Conservation (phyloP, 1,140 invertebrate species). For the Tetragnatha versicolor region DNA sequence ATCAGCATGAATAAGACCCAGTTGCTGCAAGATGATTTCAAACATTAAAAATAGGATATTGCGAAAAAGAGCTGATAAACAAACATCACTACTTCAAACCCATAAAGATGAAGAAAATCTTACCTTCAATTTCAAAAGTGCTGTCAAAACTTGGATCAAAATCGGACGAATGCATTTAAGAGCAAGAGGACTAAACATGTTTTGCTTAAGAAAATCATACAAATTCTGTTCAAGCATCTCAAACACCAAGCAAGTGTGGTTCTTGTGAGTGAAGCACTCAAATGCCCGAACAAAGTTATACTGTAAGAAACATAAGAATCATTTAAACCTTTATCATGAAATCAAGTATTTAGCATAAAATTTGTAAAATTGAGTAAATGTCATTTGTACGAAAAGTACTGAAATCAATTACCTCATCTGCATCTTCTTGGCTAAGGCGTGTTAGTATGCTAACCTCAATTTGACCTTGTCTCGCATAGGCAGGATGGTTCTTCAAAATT, state of each 20-base stretch:
- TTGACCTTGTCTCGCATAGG: constrained; percentile 98
- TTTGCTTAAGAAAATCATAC: constrained; percentile 99
- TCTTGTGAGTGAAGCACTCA: constrained; percentile 99
- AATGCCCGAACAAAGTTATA: constrained; percentile 98
- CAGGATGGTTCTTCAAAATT: constrained; percentile 99
- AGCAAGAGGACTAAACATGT: constrained; percentile 98
- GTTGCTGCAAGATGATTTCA: constrained; percentile 74
- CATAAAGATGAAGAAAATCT: constrained; percentile 46
- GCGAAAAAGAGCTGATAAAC: not conserved
- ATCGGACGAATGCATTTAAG: constrained; percentile 98
- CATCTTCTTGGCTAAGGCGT: constrained; percentile 97
- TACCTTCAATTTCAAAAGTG: constrained; percentile 95
- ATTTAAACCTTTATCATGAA: not conserved
- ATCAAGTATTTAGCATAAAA: not conserved
- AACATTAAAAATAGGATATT: not conserved
- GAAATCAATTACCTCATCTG: constrained; percentile 70
- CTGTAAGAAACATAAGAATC: constrained; percentile 66
- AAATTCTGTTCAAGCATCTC: constrained; percentile 99
- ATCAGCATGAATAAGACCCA: constrained; percentile 99
- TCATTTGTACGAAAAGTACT: not conserved
- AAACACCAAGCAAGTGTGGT: constrained; percentile 99
- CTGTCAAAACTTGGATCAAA: constrained; percentile 97
- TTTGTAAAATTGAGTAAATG: not conserved
- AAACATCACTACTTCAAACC: no score
- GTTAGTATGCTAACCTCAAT: constrained; percentile 98